Conservation (phyloP, 1,140 invertebrate species). For the Colletes gigas region DNA sequence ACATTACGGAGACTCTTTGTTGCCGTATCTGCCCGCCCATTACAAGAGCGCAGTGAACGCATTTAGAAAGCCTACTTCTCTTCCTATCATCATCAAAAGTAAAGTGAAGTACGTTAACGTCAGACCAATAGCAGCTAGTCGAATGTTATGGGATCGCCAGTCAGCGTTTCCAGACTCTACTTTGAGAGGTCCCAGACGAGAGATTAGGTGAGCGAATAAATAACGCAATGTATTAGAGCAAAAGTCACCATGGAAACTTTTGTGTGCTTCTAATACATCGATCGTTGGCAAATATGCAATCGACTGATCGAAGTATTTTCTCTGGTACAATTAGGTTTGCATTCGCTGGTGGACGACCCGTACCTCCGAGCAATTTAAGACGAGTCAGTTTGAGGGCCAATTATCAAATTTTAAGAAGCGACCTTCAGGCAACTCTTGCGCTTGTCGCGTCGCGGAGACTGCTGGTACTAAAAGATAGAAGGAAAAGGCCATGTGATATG, state of each 20-base stretch:
- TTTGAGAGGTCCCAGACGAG: constrained; percentile 72
- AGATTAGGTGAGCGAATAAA: constrained; percentile 73
- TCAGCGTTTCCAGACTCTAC: constrained; percentile 76
- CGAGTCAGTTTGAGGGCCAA: constrained; percentile 76
- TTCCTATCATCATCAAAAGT: constrained; percentile 77
- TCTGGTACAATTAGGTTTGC: constrained; percentile 71
- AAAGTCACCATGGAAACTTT: too few relatives aligned
- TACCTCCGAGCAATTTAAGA: constrained; percentile 75
- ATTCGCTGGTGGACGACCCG: constrained; percentile 77
- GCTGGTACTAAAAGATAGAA: constrained; percentile 75
- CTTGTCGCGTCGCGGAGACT: constrained; percentile 75
- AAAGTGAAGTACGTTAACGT: constrained; percentile 78
- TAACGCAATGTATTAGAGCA: too few relatives aligned
- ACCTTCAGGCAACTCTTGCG: constrained; percentile 74
- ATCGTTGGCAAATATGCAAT: not conserved
- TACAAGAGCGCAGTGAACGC: constrained; percentile 47
- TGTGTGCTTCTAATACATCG: too few relatives aligned
- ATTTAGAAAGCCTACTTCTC: constrained; percentile 56
- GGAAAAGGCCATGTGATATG: constrained; percentile 65
- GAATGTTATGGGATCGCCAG: constrained; percentile 71
- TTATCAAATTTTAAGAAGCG: constrained; percentile 78
- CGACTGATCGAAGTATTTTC: not conserved
- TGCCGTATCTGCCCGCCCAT: constrained; percentile 72
- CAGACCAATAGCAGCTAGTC: constrained; percentile 60
- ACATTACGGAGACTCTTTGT: constrained; percentile 77